Base-by-base conservation (phyloP, 2,797 vertebrate genomes). In the Epinephelus coioides region DNA sequence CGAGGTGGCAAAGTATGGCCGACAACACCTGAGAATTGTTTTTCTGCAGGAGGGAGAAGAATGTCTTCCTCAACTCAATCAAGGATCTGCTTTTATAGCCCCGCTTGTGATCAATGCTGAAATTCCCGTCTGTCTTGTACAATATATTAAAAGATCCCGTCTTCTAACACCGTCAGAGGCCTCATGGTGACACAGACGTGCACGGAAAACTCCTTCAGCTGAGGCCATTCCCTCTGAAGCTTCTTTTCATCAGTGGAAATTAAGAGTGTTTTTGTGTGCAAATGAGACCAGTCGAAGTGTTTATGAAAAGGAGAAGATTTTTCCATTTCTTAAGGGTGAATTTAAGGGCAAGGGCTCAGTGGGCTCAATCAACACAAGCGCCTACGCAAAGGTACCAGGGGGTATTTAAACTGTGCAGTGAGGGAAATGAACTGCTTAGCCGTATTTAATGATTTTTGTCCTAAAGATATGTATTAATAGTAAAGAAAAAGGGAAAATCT, bases 401-500 rank as follows among this genome's bases (percentile, higher is more conserved):
- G 81, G 73, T 60, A 9, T 68, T 78, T 62, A 64, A 84, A 66
- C 25, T 72, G 19, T 14, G 49, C n/a, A 6, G 51, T 18, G 30
- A 53, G 56, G 62, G 38, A 80, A 86, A 76, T 83, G 67, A 81
- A 54, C 59, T 54, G 69, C 75, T 84, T 59, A 62, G 71, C 64
- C 60, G 62, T 56, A 62, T 77, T 79, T 83, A 77, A 75, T 43
- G 44, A 65, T 62, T 81, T 40, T 50, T 67, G 53, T 80, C 75
- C 73, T 80, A 25, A 78, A 82, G 75, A 84, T 79, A 73, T 86
- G 49, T 85, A 85, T 68, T 73, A 51, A 77, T n/a, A 9, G 43
- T 9, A 10, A 34, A 17, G 5, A 23, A n/a, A n/a, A 47, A 25
- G 25, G 6, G 6, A 64, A 73, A 73, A 68, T 65, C 17, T 71